Evolutionary conservation across 1,140 invertebrate genomes (phyloP), one percentile per base, ranked within the genome.

Genomic region (Eupeodes corollae): DNA sequence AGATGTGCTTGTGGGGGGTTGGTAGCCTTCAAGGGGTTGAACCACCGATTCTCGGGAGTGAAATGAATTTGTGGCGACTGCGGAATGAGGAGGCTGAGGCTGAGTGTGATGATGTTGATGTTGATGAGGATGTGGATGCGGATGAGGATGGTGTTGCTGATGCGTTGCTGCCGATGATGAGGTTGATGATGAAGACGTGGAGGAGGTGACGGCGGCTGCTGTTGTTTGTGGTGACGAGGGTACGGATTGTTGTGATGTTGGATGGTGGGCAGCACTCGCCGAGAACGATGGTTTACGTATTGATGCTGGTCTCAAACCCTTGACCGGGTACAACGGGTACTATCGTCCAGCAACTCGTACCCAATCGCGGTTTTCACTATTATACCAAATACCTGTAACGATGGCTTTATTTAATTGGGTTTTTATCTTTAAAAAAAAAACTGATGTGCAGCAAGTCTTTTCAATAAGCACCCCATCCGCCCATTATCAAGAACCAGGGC

Each of bases 271-370:
- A 53, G 55, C 59, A 54, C 54, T 59, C 61, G 59, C 56, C 55
- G 56, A 49, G 52, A 56, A 59, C 53, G 61, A 63, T 59, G 64
- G 58, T 59, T 67, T 63, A 35, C 62, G 62, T 54, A 67, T 58
- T 54, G 63, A 67, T 61, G 61, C 61, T 60, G 62, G 61, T 61
- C 65, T 65, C 54, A 67, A 58, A 56, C 64, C 64, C 56, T 67
- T 67, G 51, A 58, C 62, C 61, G 65, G 65, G 61, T 68, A 62
- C 52, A 63, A 63, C 58, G 64, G 64, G 58, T 68, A 68, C 65
- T 68, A 67, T 67, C 65, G 65, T 55, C 65, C 65, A 56, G 65
- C 65, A 66, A 68, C 56, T 53, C 65, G 65, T 56, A 68, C 65
- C 64, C 62, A 68, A 59, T 67, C 65, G 55, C 61, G 64, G 51